These are phyloP conservation scores for Dinomys branickii DNA, from an alignment of 2,113 vertebrate species.

Conservation along the genomic window DNA sequence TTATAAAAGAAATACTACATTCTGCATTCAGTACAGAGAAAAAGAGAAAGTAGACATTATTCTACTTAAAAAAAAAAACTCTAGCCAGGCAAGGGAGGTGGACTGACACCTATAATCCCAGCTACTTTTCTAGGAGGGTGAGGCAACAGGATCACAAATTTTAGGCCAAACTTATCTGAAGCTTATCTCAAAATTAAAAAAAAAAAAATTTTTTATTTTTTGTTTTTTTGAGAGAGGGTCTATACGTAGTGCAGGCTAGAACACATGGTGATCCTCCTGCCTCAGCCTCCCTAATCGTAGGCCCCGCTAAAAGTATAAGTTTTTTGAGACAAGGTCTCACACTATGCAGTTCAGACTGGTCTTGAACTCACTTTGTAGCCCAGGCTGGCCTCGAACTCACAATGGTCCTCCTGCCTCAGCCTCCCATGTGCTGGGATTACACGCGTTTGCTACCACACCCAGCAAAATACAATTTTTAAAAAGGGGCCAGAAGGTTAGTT, in stretches of 20 bases:
- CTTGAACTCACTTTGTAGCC: background rate
- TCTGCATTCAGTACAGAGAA: slow-evolving; percentile 27
- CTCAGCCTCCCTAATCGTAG: too few species aligned
- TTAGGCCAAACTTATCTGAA: background rate
- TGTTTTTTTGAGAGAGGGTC: background rate
- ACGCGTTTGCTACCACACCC: too few species aligned
- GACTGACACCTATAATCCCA: background rate
- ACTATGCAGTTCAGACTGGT: too few species aligned
- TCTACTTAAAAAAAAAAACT: background rate
- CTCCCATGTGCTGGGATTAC: background rate
- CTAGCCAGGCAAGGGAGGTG: background rate
- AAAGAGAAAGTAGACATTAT: slow-evolving; percentile 1
- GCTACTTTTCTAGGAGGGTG: background rate
- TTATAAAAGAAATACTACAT: slow-evolving; percentile 24
- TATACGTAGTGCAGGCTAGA: too few species aligned
- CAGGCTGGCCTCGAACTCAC: background rate
- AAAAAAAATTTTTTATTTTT: background rate
- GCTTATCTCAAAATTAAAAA: background rate
- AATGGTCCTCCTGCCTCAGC: background rate
- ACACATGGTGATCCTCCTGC: too few species aligned
- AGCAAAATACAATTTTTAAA: background rate
- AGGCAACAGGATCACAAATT: background rate
- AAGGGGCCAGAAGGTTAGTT: background rate
- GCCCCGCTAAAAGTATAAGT: too few species aligned
- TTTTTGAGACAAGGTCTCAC: too few species aligned